A percentile compares a stretch with the other conserved stretches of the same genome.
Evolutionary conservation across 2,113 vertebrate species (phyloP).

Genomic region (Hippopotamus amphibius): DNA sequence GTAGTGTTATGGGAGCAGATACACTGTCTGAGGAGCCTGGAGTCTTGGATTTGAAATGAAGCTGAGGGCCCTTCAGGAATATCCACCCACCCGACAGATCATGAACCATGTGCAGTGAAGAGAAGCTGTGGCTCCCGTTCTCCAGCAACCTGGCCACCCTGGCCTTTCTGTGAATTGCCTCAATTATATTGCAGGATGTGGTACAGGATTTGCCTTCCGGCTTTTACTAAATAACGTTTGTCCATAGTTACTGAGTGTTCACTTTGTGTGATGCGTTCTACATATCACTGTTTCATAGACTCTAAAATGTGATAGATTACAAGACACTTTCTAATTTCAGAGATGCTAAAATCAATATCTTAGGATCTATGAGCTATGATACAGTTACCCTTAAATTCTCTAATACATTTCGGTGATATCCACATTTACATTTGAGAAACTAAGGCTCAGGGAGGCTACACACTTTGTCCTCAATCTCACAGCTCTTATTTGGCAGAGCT

Average conservation of each 20-base stretch:
- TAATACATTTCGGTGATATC: neutral
- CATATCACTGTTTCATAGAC: neutral
- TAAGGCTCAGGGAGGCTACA: neutral
- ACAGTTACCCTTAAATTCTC: neutral
- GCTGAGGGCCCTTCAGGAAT: neutral
- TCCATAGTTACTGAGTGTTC: neutral
- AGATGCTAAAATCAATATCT: neutral
- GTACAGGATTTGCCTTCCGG: neutral
- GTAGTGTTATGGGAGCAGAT: neutral
- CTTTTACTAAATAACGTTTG: neutral
- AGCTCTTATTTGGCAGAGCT: neutral
- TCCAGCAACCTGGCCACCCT: neutral
- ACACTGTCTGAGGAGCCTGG: neutral
- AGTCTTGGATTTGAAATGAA: neutral
- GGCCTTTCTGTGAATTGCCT: neutral
- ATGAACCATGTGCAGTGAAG: rapidly evolving
- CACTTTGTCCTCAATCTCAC: neutral
- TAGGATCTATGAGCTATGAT: neutral
- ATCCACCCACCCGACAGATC: neutral
- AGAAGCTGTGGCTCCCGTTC: neutral
- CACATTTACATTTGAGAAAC: neutral
- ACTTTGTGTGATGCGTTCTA: neutral
- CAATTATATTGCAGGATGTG: neutral
- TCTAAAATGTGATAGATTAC: neutral
- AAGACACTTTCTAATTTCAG: neutral